Conservation (phyloP, 2,113 vertebrate genomes). For the Papio anubis region DNA sequence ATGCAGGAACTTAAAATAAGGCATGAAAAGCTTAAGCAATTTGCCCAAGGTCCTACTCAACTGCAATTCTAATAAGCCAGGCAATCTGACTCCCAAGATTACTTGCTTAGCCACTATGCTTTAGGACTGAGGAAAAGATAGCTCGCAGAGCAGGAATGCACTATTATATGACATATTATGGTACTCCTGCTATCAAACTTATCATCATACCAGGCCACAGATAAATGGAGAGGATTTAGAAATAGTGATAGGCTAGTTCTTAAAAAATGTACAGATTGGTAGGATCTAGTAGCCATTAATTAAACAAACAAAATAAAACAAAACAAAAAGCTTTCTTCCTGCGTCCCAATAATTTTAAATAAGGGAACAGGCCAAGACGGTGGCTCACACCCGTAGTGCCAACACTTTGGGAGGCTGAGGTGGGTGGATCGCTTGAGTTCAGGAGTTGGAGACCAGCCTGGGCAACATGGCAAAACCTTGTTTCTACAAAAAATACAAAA, state of each 20-base stretch:
- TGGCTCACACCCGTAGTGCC: too few relatives aligned
- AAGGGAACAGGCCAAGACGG: neutral
- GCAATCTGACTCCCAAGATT: neutral
- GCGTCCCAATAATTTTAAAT: neutral
- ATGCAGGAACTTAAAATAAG: neutral
- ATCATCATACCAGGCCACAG: neutral
- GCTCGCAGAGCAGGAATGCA: neutral
- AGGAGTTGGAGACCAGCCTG: too few relatives aligned
- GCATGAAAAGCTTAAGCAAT: neutral
- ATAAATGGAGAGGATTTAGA: neutral
- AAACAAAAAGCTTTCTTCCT: slow-evolving; percentile 3
- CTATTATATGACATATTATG: neutral
- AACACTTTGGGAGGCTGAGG: too few relatives aligned
- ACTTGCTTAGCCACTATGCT: neutral
- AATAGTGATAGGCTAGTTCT: neutral
- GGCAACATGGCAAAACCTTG: too few relatives aligned
- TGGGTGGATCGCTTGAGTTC: too few relatives aligned
- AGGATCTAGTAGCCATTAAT: slow-evolving; percentile 28
- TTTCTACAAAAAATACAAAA: too few relatives aligned
- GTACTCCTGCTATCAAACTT: neutral
- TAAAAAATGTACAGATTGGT: neutral
- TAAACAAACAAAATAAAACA: slow-evolving; percentile 3
- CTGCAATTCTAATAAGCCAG: neutral
- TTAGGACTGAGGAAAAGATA: neutral
- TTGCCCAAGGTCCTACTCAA: neutral